Evolutionary conservation across 2,113 vertebrate species (phyloP), one percentile per base, ranked within the genome.

Genomic region (Promerops cafer): DNA sequence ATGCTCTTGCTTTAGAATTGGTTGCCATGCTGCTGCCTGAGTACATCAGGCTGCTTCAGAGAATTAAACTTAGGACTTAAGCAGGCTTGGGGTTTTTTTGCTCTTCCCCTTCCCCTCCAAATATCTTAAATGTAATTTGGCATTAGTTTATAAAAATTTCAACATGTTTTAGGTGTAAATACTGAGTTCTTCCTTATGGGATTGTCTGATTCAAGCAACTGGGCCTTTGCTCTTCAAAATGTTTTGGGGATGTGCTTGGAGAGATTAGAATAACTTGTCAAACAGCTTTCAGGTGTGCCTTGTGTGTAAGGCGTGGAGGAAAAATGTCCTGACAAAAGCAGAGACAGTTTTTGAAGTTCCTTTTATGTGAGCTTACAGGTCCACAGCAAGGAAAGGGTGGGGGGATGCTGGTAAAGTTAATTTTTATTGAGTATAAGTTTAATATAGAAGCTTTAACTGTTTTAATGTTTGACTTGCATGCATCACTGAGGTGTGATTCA

Each of bases 181-280:
- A 19, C 57, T 3, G 17, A 87, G 45, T 77, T 82, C 12, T 90
- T 50, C 59, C 47, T 21, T 10, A 1, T 31, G 42, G 44, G 35
- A 72, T 71, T 82, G 57, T 35, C 70, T 22, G 10, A 39, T 80
- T 88, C 23, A 74, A 59, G 33, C 33, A 53, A 4, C 42, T 17
- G 42, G 19, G 84, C 84, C 49, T 83, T 57, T 60, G 63, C 75
- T 87, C 42, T 89, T 64, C 47, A 39, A 3, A 71, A 61, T 26
- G 42, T 79, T 92, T 90, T 76, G 39, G 35, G 93, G 90, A 80
- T 95, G 15, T 81, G 93, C 75, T 90, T 52, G 71, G 24, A 66
- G 92, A 95, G 93, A 92, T 96, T 80, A 95, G 92, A 94, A 93
- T 88, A 96, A 96, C 94, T 95, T 83, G 96, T 94, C 92, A 10